phyloP scores from a whole-genome alignment of 2,113 vertebrate genomes.

The Nansenia antarctica region DNA sequence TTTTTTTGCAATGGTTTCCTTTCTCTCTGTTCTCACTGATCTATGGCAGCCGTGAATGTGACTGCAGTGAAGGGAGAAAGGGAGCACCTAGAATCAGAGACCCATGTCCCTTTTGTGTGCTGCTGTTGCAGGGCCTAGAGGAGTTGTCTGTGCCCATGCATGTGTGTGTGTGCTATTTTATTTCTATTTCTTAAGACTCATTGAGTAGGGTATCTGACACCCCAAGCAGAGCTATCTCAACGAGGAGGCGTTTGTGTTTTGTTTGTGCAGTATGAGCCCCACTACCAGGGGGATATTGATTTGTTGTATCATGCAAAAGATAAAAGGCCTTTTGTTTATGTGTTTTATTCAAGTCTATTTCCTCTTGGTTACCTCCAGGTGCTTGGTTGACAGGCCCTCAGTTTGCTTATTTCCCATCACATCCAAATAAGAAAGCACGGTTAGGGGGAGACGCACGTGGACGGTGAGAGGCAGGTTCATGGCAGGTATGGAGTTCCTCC shows the following conservation, averaged over 20 bases:
- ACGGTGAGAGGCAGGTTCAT: slow-evolving; percentile 10
- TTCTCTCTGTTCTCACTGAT: slow-evolving; percentile 29
- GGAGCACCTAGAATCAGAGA: slow-evolving; percentile 12
- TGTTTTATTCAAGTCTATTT: slow-evolving; percentile 43
- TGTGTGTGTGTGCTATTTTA: background rate
- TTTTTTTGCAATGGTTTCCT: background rate
- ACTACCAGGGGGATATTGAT: slow-evolving; percentile 35
- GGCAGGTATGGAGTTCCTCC: background rate
- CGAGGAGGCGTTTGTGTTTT: slow-evolving; percentile 28
- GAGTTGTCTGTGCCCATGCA: background rate
- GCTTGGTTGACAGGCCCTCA: slow-evolving; percentile 26
- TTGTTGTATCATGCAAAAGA: slow-evolving; percentile 38
- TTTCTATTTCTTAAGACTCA: background rate
- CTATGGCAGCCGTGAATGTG: slow-evolving; percentile 22
- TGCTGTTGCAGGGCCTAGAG: background rate
- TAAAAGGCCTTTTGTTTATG: slow-evolving; percentile 33
- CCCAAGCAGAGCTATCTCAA: slow-evolving; percentile 9
- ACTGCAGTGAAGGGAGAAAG: slow-evolving; percentile 12
- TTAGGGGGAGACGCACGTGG: background rate
- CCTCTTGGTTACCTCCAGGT: slow-evolving; percentile 33
- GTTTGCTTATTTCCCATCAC: slow-evolving; percentile 14
- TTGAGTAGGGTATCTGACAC: slow-evolving; percentile 11
- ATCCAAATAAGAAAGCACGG: background rate
- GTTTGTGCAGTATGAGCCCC: slow-evolving; percentile 23
- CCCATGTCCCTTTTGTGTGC: background rate